Percentiles rank a stretch among this genome's conserved stretches.
phyloP scores from a whole-genome alignment of 2,113 vertebrate species.

The Myiozetetes cayanensis region DNA sequence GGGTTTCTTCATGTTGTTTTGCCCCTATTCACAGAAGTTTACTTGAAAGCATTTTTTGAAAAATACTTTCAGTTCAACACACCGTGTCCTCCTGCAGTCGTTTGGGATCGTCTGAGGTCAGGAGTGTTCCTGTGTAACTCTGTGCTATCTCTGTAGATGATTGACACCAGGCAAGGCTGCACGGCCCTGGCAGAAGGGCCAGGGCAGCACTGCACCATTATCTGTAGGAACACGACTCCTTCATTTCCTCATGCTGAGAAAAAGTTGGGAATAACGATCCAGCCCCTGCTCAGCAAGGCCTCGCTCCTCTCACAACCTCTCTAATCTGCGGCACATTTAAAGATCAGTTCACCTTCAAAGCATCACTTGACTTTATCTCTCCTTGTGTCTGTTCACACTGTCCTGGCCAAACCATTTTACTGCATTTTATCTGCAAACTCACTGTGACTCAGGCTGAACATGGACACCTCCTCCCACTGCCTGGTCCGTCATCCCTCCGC shows the following conservation, averaged over 20 bases:
- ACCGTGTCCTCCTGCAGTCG: not conserved
- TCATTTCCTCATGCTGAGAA: not conserved
- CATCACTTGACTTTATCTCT: constrained; percentile 61
- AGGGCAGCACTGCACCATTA: not conserved
- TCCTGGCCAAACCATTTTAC: constrained; percentile 46
- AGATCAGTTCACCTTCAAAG: constrained; percentile 60
- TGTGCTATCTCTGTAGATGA: not conserved
- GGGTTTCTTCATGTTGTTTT: not conserved
- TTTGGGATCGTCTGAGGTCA: not conserved
- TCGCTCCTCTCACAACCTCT: not conserved
- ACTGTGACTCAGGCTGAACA: not conserved
- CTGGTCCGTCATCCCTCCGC: not conserved
- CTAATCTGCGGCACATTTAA: constrained; percentile 13
- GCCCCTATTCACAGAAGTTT: not conserved
- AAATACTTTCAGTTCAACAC: not conserved
- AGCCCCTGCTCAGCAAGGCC: not conserved
- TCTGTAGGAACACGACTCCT: not conserved
- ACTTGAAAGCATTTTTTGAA: not conserved
- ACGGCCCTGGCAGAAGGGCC: not conserved
- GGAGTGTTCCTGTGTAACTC: not conserved
- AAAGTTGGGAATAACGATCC: not conserved
- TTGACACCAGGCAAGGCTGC: not conserved
- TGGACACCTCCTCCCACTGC: not conserved
- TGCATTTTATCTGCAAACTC: constrained; percentile 42
- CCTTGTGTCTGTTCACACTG: constrained; percentile 50